Percentiles rank a stretch among this genome's conserved stretches.
Evolutionary conservation across 2,888 invertebrate genomes (phyloP).

Genomic region (Melinopterus prodromus): DNA sequence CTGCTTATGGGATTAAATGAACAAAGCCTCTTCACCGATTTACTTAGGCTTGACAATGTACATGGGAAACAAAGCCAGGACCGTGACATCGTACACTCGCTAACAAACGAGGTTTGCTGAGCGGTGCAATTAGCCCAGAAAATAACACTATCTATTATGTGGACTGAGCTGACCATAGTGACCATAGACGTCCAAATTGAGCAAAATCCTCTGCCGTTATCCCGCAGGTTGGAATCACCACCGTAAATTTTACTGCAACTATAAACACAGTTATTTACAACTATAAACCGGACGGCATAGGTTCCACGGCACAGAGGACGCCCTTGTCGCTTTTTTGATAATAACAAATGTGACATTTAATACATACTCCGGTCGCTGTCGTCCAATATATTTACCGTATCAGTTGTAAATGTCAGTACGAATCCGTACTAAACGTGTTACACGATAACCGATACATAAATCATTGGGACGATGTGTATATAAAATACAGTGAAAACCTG

Average conservation of each 20-base stretch:
- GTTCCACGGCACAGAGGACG: neutral
- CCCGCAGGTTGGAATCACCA: neutral
- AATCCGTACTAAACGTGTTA: constrained; percentile 32
- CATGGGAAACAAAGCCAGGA: neutral
- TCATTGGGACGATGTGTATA: constrained; percentile 27
- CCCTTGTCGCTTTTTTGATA: constrained; percentile 22
- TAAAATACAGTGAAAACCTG: constrained; percentile 27
- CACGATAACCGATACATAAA: constrained; percentile 32
- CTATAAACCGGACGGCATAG: neutral
- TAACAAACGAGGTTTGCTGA: constrained; percentile 4
- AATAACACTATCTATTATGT: neutral
- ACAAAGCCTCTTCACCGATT: neutral
- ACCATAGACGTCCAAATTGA: neutral
- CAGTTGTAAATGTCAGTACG: constrained; percentile 33
- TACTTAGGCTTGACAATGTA: neutral
- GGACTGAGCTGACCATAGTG: neutral
- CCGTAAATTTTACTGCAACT: neutral
- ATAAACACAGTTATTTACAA: neutral
- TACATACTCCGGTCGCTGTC: constrained; percentile 20
- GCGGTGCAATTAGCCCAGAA: neutral
- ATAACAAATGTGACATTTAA: constrained; percentile 29
- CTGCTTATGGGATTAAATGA: neutral
- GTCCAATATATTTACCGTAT: constrained; percentile 32
- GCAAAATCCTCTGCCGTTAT: neutral
- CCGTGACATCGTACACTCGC: neutral